Evolutionary conservation across 64 coral and sea anemone genomes (phyloP), one percentile per base, ranked within the genome.

Genomic region (Porites australiensis): DNA sequence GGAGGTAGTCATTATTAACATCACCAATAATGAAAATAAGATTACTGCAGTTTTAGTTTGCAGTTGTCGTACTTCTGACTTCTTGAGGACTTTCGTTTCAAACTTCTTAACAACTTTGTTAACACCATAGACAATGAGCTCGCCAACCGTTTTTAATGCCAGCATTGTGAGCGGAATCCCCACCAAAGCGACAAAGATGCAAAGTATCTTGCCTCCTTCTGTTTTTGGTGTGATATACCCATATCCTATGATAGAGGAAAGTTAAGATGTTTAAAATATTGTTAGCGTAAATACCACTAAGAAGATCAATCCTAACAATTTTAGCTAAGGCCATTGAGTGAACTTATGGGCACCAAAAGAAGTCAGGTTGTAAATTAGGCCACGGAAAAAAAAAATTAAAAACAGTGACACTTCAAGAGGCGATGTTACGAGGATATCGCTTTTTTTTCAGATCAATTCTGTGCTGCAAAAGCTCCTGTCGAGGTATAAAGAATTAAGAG

Each of bases 21-120:
- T 6, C 10, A 91, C 44, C 79, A 83, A 83, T 1, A 58, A 72
- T 6, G 59, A 18, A 61, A 60, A 83, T 23, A 72, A 83, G 13
- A 82, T 82, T 44, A 73, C 43, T 46, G 79, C 49, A 49, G 64
- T 83, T 52, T 83, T 91, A 23, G 60, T 91, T 75, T 91, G 55
- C 13, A 91, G 54, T 51, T 83, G 3, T 44, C 74, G 50, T 2
- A 67, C 51, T 74, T 83, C 78, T 4, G 2, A 11, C 55, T 7
- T 70, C 61, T 83, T 74, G 57, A 55, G 73, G 10, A 91, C 22
- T 47, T 50, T 74, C 16, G 60, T 83, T 77, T 83, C 89, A 22
- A 62, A 53, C 37, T 58, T 60, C 8, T 43, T 77, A 18, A 91
- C 64, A 59, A 83, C 47, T 23, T 4, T 15, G 44, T 43, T 61